phyloP scores from a whole-genome alignment of 2,888 invertebrate species.

The Apamea crenata region DNA sequence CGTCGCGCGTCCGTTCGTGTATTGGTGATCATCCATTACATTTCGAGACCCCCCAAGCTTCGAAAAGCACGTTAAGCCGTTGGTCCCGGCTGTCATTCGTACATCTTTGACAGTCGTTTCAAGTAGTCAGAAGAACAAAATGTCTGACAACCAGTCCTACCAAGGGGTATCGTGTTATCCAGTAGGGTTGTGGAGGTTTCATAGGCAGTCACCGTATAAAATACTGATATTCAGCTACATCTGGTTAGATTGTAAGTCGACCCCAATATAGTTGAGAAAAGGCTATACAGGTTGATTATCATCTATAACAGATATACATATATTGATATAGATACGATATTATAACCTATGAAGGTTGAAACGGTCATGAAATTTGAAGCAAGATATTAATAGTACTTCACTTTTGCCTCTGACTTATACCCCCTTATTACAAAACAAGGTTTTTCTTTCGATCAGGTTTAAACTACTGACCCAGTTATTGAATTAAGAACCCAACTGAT shows the following conservation, averaged over 20 bases:
- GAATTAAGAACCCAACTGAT: too few species aligned
- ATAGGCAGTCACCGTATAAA: background rate
- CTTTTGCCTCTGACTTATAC: background rate
- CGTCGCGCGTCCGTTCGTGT: too few species aligned
- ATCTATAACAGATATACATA: too few species aligned
- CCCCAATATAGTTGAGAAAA: background rate
- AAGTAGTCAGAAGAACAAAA: background rate
- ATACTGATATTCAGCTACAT: background rate
- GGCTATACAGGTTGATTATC: background rate
- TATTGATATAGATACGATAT: too few species aligned
- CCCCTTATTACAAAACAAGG: too few species aligned
- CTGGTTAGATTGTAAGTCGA: background rate
- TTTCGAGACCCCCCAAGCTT: background rate
- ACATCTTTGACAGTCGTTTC: background rate
- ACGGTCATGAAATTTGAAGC: background rate
- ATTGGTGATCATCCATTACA: background rate
- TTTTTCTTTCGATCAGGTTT: too few species aligned
- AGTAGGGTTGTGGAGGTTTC: too few species aligned
- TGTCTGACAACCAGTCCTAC: background rate
- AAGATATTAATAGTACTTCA: background rate
- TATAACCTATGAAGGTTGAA: background rate
- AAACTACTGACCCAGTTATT: too few species aligned
- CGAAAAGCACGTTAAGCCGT: too few species aligned
- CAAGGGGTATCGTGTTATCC: background rate
- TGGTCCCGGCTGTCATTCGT: background rate